Conservation (phyloP, 2,113 vertebrate species). For the Anas platyrhynchos region DNA sequence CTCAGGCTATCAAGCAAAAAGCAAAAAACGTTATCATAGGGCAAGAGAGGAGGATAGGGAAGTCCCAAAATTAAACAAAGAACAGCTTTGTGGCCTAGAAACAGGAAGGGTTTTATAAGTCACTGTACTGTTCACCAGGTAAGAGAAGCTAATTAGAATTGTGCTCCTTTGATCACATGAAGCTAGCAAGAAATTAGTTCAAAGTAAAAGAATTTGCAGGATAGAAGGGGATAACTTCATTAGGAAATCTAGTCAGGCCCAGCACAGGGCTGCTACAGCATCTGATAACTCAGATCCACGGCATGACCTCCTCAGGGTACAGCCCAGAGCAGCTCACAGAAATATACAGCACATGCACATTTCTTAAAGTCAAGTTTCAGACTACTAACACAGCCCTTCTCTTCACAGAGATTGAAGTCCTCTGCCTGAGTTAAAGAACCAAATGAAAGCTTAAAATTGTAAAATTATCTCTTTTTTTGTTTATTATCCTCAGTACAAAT, state of each 20-base stretch:
- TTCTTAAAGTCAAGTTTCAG: neutral
- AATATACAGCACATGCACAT: neutral
- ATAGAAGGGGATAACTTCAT: neutral
- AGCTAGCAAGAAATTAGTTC: neutral
- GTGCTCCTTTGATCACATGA: neutral
- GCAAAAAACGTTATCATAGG: neutral
- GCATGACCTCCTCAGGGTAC: fast-evolving
- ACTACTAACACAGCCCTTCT: neutral
- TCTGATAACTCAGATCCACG: neutral
- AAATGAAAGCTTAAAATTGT: neutral
- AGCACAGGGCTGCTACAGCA: fast-evolving
- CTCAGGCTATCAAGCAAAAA: neutral
- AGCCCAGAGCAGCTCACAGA: neutral
- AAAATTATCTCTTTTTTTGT: slow-evolving; percentile 8
- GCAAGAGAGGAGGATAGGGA: neutral
- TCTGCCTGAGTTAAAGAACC: neutral
- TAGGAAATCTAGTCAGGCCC: neutral
- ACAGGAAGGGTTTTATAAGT: neutral
- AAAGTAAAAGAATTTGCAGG: neutral
- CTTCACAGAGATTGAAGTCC: neutral
- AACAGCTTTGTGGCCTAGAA: neutral
- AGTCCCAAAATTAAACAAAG: neutral
- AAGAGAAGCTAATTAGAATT: neutral
- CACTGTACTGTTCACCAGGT: fast-evolving
- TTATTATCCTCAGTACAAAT: neutral